These are phyloP conservation scores for Eupeodes latifasciatus DNA, from an alignment of 2,888 invertebrate species.

Conservation along the genomic window DNA sequence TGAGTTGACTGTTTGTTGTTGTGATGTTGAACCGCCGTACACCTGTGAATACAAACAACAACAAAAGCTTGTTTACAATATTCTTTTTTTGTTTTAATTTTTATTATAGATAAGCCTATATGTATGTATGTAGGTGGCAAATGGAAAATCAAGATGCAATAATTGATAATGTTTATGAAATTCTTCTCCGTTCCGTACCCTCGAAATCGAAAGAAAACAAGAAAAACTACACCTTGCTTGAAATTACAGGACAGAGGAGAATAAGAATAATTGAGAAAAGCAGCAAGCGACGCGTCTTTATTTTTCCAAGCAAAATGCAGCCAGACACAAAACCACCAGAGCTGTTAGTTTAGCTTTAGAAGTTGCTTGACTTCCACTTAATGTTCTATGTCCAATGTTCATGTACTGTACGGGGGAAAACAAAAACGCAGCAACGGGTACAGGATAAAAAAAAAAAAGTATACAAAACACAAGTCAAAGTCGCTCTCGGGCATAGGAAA, in stretches of 20 bases:
- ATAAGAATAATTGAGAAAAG: slow-evolving; percentile 39
- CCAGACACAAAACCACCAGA: not conserved
- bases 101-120: not conserved
- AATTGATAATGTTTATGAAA: slow-evolving; percentile 33
- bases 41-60: slow-evolving; percentile 46
- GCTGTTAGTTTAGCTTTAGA: not conserved
- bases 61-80: slow-evolving; percentile 1
- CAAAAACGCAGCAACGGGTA: not conserved
- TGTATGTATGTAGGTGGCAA: too few relatives aligned
- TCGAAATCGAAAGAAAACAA: not conserved
- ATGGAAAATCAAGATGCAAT: slow-evolving; percentile 21
- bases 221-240: slow-evolving; percentile 41
- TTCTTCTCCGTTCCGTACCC: not conserved
- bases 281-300: slow-evolving; percentile 64
- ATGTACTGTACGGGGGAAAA: not conserved
- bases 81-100: not conserved
- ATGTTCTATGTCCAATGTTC: too few relatives aligned
- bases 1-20: slow-evolving; percentile 69
- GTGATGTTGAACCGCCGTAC: slow-evolving; percentile 52
- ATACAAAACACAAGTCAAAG: slow-evolving; percentile 29
- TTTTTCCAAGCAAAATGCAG: not conserved
- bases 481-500: not conserved
- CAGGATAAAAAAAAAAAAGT: slow-evolving; percentile 8
- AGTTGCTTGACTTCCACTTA: too few relatives aligned
- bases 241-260: slow-evolving; percentile 26